Percentiles rank a stretch among this genome's conserved stretches.
Conservation (phyloP, 2,797 vertebrate species). For the Amazonetta brasiliensis region DNA sequence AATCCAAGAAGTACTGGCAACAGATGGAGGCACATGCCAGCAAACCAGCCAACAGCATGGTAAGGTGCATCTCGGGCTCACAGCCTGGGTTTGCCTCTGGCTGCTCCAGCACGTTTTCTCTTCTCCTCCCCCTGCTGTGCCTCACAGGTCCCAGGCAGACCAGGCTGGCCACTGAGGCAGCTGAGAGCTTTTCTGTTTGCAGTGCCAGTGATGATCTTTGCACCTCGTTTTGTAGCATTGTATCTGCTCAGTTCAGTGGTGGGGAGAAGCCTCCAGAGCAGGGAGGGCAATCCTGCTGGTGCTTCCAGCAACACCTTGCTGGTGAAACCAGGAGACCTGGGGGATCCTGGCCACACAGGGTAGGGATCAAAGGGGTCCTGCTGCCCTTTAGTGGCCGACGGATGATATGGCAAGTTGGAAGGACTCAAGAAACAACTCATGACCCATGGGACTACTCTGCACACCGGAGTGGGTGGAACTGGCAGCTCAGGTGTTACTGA, state of each 20-base stretch:
- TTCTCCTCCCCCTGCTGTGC: not conserved
- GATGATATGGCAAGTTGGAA: not conserved
- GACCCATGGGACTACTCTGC: not conserved
- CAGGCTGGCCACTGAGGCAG: not conserved
- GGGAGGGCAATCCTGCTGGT: not conserved
- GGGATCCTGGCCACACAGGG: not conserved
- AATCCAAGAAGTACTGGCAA: slow-evolving; percentile 97
- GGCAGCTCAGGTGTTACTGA: not conserved
- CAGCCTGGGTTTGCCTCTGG: not conserved
- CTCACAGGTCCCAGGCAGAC: not conserved
- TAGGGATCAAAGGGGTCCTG: not conserved
- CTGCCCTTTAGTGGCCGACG: slow-evolving; percentile 28
- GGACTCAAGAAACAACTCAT: not conserved
- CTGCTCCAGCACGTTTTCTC: not conserved
- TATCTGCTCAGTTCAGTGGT: not conserved
- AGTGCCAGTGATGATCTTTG: not conserved
- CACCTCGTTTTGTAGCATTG: not conserved
- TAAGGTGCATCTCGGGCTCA: slow-evolving; percentile 27
- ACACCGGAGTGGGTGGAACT: not conserved
- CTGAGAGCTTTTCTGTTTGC: not conserved
- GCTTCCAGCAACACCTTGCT: not conserved
- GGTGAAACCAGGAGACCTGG: not conserved
- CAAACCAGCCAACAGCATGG: slow-evolving; percentile 82
- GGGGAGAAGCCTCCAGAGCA: not conserved
- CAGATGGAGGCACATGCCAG: slow-evolving; percentile 88